Conservation (phyloP, 2,888 invertebrate genomes). For the Synanthedon formicaeformis region DNA sequence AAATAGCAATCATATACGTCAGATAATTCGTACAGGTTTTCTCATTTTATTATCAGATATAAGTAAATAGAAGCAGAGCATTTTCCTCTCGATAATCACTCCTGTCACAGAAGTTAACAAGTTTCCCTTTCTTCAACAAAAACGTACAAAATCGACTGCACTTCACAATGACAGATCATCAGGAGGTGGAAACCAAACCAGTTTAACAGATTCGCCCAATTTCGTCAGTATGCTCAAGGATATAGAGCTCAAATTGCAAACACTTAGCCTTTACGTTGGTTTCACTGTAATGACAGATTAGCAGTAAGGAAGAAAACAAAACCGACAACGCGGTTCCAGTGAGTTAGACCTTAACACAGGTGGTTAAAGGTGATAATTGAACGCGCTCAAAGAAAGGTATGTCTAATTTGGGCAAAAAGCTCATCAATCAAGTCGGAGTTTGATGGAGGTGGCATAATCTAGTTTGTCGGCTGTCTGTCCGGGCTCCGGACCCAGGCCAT, state of each 20-base stretch:
- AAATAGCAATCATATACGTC: no score
- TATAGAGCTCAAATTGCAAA: neutral
- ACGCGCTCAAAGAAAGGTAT: neutral
- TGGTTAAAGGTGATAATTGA: neutral
- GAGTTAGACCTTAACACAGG: neutral
- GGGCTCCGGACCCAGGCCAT: conserved; percentile 18
- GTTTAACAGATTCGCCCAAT: neutral
- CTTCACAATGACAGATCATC: conserved; percentile 22
- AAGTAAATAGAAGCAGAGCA: neutral
- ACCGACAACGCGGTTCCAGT: neutral
- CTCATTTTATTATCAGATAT: neutral
- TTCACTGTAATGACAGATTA: conserved; percentile 27
- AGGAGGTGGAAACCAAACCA: conserved; percentile 10
- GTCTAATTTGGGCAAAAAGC: conserved; percentile 35
- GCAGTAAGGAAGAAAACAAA: conserved; percentile 20
- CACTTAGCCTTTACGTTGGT: neutral
- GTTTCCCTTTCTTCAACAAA: conserved; percentile 12
- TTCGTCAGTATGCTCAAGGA: neutral
- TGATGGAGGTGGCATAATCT: conserved; percentile 55
- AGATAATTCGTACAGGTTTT: no score
- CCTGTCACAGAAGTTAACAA: conserved; percentile 19
- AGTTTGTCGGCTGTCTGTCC: conserved; percentile 48
- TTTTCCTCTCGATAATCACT: conserved; percentile 4
- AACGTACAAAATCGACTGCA: conserved; percentile 12
- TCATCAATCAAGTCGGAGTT: conserved; percentile 54